Evolutionary conservation across 2,113 vertebrate species (phyloP), one percentile per base, ranked within the genome.

Genomic region (Nesoenas mayeri): DNA sequence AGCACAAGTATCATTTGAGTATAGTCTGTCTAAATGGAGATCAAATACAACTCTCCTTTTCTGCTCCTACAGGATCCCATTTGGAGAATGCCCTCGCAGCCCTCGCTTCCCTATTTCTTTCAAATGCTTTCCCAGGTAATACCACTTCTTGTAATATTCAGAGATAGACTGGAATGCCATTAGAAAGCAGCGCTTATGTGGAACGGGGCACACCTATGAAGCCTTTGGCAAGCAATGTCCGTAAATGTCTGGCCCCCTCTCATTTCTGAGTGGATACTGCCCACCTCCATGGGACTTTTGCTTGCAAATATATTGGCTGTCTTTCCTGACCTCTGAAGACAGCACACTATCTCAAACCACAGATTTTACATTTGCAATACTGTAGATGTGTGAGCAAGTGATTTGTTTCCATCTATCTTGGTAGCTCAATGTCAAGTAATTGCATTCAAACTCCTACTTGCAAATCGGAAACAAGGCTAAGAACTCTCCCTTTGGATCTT

Each of bases 401-500:
- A 83, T 62, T 87, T 82, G 62, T 54, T 94, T 95, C 93, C 67
- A 66, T 62, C 79, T 85, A 58, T 79, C 56, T 48, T 80, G 38
- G 92, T 85, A 95, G 87, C 67, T 67, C 89, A 54, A 3, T 32
- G 57, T 75, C 73, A 57, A 89, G 48, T 47, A 75, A 87, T 61
- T 91, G 80, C 88, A 87, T 91, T 84, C 77, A 90, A 79, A 91
- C 60, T 85, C 66, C 80, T 80, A 32, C 61, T 82, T 93, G 96
- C 84, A 96, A 96, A 94, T 88, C 91, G 95, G 93, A 94, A 97
- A 88, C 66, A 91, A 93, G 85, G 73, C 73, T 1, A 61, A 66
- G 44, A 92, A 92, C 82, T 81, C 85, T 70, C 84, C 80, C 92
- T 93, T 75, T 88, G 91, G 91, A 95, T 96, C 97, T 95, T 94